Conservation (phyloP, 2,888 invertebrate species). For the Drosophila silvestris region DNA sequence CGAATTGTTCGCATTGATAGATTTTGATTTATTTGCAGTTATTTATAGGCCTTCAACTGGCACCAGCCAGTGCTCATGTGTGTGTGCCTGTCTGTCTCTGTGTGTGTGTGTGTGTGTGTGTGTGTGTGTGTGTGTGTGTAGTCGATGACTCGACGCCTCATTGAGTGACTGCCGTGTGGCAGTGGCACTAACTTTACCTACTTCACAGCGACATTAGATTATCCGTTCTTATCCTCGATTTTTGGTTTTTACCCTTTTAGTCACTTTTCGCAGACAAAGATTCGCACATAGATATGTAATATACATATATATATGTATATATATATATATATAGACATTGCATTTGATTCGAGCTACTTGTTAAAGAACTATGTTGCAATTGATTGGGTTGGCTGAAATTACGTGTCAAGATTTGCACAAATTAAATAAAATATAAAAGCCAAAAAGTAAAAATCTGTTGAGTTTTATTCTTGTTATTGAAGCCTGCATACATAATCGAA, state of each 20-base stretch:
- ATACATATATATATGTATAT: neutral
- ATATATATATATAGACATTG: slow-evolving; percentile 37
- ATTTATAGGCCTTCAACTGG: slow-evolving; percentile 82
- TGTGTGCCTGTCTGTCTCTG: neutral
- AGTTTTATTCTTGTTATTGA: neutral
- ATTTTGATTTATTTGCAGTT: slow-evolving; percentile 85
- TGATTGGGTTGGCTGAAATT: too few relatives aligned
- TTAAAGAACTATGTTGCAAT: neutral
- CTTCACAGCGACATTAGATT: slow-evolving; percentile 81
- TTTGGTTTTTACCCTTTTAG: slow-evolving; percentile 84
- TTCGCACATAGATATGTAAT: slow-evolving; percentile 24
- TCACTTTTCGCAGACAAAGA: slow-evolving; percentile 50
- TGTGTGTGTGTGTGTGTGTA: slow-evolving; percentile 32
- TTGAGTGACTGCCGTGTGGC: slow-evolving; percentile 54
- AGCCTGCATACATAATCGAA: neutral
- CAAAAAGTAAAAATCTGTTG: neutral
- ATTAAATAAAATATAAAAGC: neutral
- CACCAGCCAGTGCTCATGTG: slow-evolving; percentile 33
- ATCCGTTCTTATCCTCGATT: slow-evolving; percentile 85
- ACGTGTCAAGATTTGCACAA: neutral
- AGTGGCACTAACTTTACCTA: slow-evolving; percentile 61
- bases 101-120: slow-evolving; percentile 3
- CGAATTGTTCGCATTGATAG: slow-evolving; percentile 84
- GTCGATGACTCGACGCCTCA: slow-evolving; percentile 60
- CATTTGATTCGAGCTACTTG: slow-evolving; percentile 17